phyloP scores from a whole-genome alignment of 2,888 invertebrate species.

The Ceramica pisi region DNA sequence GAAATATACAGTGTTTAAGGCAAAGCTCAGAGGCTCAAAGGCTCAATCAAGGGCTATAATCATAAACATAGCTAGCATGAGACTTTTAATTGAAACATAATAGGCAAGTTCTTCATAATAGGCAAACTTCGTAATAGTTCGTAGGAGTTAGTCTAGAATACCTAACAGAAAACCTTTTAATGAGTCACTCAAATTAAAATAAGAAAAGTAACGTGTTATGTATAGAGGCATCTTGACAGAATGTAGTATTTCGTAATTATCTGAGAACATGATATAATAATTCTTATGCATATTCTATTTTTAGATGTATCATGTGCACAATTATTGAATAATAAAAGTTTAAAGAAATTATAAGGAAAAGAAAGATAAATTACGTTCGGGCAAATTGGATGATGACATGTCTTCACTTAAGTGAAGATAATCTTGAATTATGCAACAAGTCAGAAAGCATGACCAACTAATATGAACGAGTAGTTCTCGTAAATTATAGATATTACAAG shows the following conservation, averaged over 20 bases:
- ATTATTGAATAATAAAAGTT: not conserved
- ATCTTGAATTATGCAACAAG: conserved; percentile 53
- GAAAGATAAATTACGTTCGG: not conserved
- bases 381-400: conserved; percentile 11
- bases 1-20: not conserved
- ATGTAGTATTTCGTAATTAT: not conserved
- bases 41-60: not conserved
- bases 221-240: too few relatives aligned
- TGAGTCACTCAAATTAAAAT: not conserved
- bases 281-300: not conserved
- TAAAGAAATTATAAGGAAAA: conserved; percentile 13
- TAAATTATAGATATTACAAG: conserved; percentile 40
- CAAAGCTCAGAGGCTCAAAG: not conserved
- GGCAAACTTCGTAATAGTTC: not conserved
- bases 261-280: not conserved
- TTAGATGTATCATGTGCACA: not conserved
- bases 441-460: conserved; percentile 64
- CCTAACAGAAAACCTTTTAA: not conserved
- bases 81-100: not conserved
- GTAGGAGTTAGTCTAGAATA: not conserved
- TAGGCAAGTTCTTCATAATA: not conserved
- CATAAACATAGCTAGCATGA: not conserved
- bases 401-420: conserved; percentile 39
- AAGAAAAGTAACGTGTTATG: not conserved
- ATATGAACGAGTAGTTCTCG: conserved; percentile 31